Conservation (phyloP, 1,140 invertebrate species). For the Pristionchus pacificus region DNA sequence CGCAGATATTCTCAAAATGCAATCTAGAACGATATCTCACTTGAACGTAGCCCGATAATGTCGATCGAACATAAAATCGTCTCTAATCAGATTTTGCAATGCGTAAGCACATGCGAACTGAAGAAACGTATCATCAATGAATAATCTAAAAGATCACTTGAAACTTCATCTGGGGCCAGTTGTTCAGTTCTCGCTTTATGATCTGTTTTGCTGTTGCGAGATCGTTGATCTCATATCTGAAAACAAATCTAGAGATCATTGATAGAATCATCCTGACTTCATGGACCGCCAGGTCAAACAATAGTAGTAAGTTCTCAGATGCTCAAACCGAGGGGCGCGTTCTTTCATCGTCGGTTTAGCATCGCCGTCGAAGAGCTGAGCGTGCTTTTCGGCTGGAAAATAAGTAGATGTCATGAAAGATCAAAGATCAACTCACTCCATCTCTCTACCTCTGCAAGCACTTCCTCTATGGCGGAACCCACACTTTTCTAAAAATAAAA, state of each 20-base stretch:
- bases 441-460: too few relatives aligned
- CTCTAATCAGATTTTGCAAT: background rate
- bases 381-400: too few relatives aligned
- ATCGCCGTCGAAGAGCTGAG: too few relatives aligned
- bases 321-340: background rate
- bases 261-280: background rate
- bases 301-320: background rate
- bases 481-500: too few relatives aligned
- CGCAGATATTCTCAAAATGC: background rate
- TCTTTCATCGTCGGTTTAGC: too few relatives aligned
- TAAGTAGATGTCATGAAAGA: too few relatives aligned
- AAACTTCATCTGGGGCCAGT: background rate
- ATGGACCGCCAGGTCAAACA: background rate
- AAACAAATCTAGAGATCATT: too few relatives aligned
- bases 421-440: too few relatives aligned
- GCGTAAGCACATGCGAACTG: background rate
- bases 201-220: background rate
- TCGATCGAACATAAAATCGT: background rate
- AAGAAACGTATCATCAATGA: too few relatives aligned
- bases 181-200: background rate
- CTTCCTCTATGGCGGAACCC: too few relatives aligned
- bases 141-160: too few relatives aligned
- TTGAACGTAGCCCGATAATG: background rate
- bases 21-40: background rate
- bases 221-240: background rate